A percentile compares a stretch with the other conserved stretches of the same genome.
These are phyloP conservation scores for Leucopsar rothschildi DNA, from an alignment of 2,113 vertebrate genomes.

Conservation along the genomic window DNA sequence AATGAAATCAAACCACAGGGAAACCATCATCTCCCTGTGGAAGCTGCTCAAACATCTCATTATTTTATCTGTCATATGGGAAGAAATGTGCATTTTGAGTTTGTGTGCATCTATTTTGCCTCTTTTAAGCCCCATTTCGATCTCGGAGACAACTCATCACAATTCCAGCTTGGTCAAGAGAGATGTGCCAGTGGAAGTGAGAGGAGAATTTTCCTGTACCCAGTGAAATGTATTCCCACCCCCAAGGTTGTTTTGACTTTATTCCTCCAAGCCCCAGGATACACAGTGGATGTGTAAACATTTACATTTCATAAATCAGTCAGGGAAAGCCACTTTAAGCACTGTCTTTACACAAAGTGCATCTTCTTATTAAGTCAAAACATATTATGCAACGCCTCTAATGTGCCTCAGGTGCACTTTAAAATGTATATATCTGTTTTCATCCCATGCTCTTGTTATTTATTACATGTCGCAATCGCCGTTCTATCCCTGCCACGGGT, in stretches of 20 bases:
- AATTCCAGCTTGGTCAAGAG: background rate
- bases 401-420: slow-evolving; percentile 36
- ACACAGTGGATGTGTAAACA: slow-evolving; percentile 25
- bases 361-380: slow-evolving; percentile 51
- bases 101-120: background rate
- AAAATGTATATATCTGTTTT: slow-evolving; percentile 19
- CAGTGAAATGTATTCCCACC: background rate
- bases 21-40: background rate
- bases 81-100: background rate
- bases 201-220: background rate
- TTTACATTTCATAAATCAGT: slow-evolving; percentile 47
- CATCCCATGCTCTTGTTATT: background rate
- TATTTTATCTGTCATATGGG: background rate
- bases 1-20: background rate
- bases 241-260: background rate
- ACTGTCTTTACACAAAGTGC: background rate
- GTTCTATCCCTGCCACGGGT: background rate
- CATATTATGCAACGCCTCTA: slow-evolving; percentile 1
- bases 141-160: background rate
- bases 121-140: background rate
- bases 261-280: background rate
- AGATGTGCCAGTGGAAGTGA: background rate
- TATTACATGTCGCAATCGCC: background rate
- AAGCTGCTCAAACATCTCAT: background rate
- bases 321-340: background rate